Conservation (phyloP, 2,888 invertebrate species). For the Xanthia togata region DNA sequence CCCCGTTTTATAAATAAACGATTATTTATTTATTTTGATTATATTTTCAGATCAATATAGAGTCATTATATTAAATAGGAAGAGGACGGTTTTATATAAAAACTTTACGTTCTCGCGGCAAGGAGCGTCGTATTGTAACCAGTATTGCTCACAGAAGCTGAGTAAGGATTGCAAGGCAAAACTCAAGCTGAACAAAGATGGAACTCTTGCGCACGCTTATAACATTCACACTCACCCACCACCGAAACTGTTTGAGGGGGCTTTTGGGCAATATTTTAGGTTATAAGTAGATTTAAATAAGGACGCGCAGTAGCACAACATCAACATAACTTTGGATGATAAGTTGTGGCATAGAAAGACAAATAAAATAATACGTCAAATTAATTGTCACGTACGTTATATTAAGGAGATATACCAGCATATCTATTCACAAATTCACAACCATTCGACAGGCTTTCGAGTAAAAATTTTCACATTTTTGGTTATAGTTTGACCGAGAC, state of each 20-base stretch:
- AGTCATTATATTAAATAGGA: slow-evolving; percentile 43
- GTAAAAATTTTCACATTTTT: background rate
- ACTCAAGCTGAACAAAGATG: slow-evolving; percentile 39
- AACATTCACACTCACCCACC: slow-evolving; percentile 52
- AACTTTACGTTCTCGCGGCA: slow-evolving; percentile 48
- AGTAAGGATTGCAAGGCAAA: slow-evolving; percentile 52
- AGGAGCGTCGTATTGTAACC: slow-evolving; percentile 23
- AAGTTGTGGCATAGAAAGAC: background rate
- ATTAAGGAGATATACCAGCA: background rate
- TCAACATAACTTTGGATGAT: background rate
- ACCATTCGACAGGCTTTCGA: background rate
- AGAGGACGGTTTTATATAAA: slow-evolving; percentile 30
- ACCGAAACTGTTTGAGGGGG: slow-evolving; percentile 28
- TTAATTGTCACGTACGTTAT: no score
- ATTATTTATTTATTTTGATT: slow-evolving; percentile 1
- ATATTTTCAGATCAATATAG: slow-evolving; percentile 38
- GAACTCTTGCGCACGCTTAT: slow-evolving; percentile 11
- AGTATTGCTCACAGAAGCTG: slow-evolving; percentile 53
- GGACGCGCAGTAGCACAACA: background rate
- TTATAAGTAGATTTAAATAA: background rate
- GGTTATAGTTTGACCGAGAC: no score
- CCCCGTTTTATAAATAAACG: background rate
- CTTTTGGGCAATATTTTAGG: slow-evolving; percentile 46
- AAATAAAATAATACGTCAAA: background rate
- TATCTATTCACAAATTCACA: background rate